A percentile compares a stretch with the other conserved stretches of the same genome.
phyloP scores from a whole-genome alignment of 2,797 vertebrate species.

The Geotrypetes seraphini region DNA sequence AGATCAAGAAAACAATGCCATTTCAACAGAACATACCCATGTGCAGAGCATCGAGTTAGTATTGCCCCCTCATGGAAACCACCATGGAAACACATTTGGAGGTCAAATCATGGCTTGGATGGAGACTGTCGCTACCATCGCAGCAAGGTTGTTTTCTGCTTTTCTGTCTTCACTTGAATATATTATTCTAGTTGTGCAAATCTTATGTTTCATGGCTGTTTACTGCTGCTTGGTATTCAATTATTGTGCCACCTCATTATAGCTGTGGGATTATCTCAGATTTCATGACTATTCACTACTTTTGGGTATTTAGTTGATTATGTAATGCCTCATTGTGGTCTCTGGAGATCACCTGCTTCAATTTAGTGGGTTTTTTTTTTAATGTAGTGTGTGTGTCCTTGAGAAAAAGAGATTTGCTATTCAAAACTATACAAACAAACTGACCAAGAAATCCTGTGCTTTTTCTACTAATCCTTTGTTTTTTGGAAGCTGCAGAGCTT shows the following conservation, averaged over 20 bases:
- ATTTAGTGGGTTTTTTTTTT: no score
- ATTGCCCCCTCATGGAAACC: slow-evolving; percentile 60
- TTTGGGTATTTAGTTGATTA: no score
- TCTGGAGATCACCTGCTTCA: no score
- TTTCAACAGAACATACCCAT: slow-evolving; percentile 34
- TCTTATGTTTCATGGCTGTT: no score
- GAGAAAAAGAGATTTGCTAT: no score
- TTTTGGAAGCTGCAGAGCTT: no score
- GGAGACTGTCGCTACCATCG: slow-evolving; percentile 57
- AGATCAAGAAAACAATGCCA: slow-evolving; percentile 16
- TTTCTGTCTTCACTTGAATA: background rate
- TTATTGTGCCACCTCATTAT: slow-evolving; percentile 3
- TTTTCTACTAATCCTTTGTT: no score
- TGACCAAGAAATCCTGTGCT: no score
- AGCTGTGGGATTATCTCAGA: slow-evolving; percentile 10
- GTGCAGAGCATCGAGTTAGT: slow-evolving; percentile 62
- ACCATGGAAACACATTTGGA: slow-evolving; percentile 64
- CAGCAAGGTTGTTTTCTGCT: slow-evolving; percentile 48
- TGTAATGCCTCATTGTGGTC: no score
- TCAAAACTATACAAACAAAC: no score
- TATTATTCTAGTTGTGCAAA: no score
- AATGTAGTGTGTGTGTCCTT: no score
- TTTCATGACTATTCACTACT: slow-evolving; percentile 9
- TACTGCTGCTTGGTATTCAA: slow-evolving; percentile 3
- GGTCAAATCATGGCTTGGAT: slow-evolving; percentile 72